A percentile compares a stretch with the other conserved stretches of the same genome.
Conservation (phyloP, 2,797 vertebrate species). For the Geotrypetes seraphini region DNA sequence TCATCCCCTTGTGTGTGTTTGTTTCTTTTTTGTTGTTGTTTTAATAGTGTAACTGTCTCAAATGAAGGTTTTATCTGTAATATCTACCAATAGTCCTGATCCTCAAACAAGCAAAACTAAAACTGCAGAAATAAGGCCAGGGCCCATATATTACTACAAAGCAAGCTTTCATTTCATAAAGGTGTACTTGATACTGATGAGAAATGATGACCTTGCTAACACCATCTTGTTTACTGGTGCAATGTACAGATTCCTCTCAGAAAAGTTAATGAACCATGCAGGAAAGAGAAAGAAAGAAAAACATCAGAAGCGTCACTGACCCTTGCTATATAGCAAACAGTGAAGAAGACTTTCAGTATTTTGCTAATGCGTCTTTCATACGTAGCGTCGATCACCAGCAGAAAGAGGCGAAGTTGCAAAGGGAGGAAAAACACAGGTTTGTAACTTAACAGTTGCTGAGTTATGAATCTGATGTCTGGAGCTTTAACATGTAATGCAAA, state of each 20-base stretch:
- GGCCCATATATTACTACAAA: too few relatives aligned
- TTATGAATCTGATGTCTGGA: conserved; percentile 16
- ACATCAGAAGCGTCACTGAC: conserved; percentile 31
- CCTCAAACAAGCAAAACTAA: too few relatives aligned
- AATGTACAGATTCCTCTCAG: conserved; percentile 12
- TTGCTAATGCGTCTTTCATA: conserved; percentile 10
- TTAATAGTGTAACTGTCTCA: too few relatives aligned
- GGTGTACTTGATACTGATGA: conserved; percentile 15
- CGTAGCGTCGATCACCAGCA: too few relatives aligned
- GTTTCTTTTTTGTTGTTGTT: too few relatives aligned
- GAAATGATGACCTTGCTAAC: conserved; percentile 16
- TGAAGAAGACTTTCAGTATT: conserved; percentile 15
- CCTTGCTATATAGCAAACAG: too few relatives aligned
- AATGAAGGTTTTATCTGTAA: too few relatives aligned
- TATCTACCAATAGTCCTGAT: too few relatives aligned
- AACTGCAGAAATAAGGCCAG: too few relatives aligned
- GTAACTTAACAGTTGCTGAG: too few relatives aligned
- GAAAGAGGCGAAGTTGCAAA: not conserved
- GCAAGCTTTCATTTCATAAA: too few relatives aligned
- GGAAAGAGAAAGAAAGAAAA: conserved; percentile 25
- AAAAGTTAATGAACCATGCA: conserved; percentile 32
- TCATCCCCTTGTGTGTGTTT: too few relatives aligned
- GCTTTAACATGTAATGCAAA: conserved; percentile 3
- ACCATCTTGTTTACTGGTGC: conserved; percentile 20
- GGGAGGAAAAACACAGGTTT: not conserved